phyloP scores from a whole-genome alignment of 1,140 invertebrate genomes.

The Stegodyphus mimosarum region DNA sequence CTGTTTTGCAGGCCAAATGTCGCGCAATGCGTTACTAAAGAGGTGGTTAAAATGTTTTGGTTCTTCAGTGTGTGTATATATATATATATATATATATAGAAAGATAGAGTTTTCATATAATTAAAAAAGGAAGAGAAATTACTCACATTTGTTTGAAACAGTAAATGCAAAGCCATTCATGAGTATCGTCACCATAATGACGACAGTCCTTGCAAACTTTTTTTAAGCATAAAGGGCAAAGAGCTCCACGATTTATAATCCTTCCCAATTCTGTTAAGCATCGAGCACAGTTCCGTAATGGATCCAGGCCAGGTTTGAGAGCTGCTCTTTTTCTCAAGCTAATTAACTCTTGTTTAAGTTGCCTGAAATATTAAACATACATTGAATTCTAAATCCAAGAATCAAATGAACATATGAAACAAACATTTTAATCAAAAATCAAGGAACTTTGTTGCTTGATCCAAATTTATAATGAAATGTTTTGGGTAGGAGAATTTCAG shows the following conservation, averaged over 20 bases:
- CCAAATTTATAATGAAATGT: too few relatives aligned
- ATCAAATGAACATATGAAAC: too few relatives aligned
- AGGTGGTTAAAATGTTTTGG: too few relatives aligned
- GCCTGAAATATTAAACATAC: conserved; percentile 39
- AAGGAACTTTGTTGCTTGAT: too few relatives aligned
- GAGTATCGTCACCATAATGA: conserved; percentile 65
- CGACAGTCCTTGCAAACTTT: conserved; percentile 81
- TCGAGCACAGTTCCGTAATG: conserved; percentile 74
- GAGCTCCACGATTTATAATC: conserved; percentile 80
- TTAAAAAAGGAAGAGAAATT: conserved; percentile 7
- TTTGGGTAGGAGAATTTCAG: too few relatives aligned
- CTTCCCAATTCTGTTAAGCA: conserved; percentile 78
- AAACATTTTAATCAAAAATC: too few relatives aligned
- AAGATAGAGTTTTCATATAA: not conserved
- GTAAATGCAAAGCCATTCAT: conserved; percentile 80
- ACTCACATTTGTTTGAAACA: conserved; percentile 83
- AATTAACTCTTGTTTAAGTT: conserved; percentile 61
- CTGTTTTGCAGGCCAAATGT: too few relatives aligned
- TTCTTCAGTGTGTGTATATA: too few relatives aligned
- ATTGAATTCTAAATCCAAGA: too few relatives aligned
- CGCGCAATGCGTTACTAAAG: too few relatives aligned
- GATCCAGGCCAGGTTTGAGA: conserved; percentile 61
- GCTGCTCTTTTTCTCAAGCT: conserved; percentile 62
- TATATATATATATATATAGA: too few relatives aligned
- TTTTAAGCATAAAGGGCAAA: conserved; percentile 77